Base-by-base conservation (phyloP, 1,140 invertebrate species). In the Chionoecetes opilio region DNA sequence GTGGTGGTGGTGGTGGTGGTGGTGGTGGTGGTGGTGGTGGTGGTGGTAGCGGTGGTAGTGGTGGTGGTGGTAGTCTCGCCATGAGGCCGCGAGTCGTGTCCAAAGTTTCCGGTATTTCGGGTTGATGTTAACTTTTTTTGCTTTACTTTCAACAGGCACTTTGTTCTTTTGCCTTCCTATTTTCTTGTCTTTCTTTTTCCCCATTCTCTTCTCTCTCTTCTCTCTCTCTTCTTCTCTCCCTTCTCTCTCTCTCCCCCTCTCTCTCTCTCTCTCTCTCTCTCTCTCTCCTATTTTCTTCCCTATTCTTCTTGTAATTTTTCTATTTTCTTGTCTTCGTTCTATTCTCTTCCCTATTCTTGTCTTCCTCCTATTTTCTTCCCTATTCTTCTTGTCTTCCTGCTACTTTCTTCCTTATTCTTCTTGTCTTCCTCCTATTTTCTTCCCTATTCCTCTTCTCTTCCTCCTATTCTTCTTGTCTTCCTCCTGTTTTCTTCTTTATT, bases 41-140 rank as follows among this genome's bases (percentile, higher is more conserved):
- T 11, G 46, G 46, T 11, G 46, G 46, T 53, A 17, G 26, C 8
- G 63, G 63, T 75, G 63, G 63, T 53, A 17, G 46, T 53, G 46
- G 46, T 53, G 46, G 46, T 53, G 8, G 11, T 53, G 11, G 21
- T 17, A 53, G 46, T 9, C n/a, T 75, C 63, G 63, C 63, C 63
- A 31, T 35, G 89, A 75, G 89, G 46, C 88, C n/a, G 14, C 31
- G 32, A 46, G 31, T 21, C 46, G 31, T 35, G 29, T 32, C 46
- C 89, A 37, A 75, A 26, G 53, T 91, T 91, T 91, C 89, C 89
- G 89, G 89, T 91, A 91, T 91, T 91, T 91, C 46, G 29, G 11
- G 63, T 21, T 75, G 26, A 26, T 75, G 63, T 75, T 75, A 17
- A 1, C 6, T 75, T 75, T 75, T 53, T 11, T 53, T 53, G 26